Base-by-base conservation (phyloP, 2,113 vertebrate species). In the Neotoma lepida region DNA sequence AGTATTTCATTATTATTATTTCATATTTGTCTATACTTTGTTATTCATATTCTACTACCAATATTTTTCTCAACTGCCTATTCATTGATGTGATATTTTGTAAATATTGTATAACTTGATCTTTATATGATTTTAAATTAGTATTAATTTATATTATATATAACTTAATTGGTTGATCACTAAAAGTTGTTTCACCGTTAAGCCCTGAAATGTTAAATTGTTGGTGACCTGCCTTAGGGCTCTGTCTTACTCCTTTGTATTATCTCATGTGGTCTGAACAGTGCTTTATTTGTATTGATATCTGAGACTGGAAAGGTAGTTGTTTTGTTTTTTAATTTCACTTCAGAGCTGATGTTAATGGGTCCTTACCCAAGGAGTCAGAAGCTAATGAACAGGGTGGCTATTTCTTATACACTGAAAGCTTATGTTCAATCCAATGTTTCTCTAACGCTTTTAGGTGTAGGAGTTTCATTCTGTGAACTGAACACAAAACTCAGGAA, bases 401-500 rank as follows among this genome's bases (percentile, higher is more conserved):
- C 89, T 96, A 82, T 95, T 89, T 81, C 66, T 96, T 94, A 82
- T 92, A 94, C 76, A 93, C 89, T 97, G 90, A 97, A 97, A 97
- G 90, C 94, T 96, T 93, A 82, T 76, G 76, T 91, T 33, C 1
- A 9, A 81, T 26, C 26, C 63, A 85, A 61, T 51, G 71, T 90
- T 95, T 54, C 64, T 90, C 0, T 89, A 92, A 93, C 92, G 66
- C 80, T 96, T 97, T 96, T 88, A 18, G 95, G 96, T 95, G 8
- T 95, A n/a, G 86, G 33, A 94, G 84, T 95, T 96, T 84, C 68
- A 73, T 95, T 90, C 54, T 61, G 39, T 94, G 88, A 98, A 90
- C 0, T 96, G 94, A 98, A 97, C 30, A 96, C 90, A 93, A 96
- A 97, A 97, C 97, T 97, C 97, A 97, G 93, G 95, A 95, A 95